These are phyloP conservation scores for Polymixis lichenea DNA, from an alignment of 2,888 invertebrate genomes.

Conservation along the genomic window DNA sequence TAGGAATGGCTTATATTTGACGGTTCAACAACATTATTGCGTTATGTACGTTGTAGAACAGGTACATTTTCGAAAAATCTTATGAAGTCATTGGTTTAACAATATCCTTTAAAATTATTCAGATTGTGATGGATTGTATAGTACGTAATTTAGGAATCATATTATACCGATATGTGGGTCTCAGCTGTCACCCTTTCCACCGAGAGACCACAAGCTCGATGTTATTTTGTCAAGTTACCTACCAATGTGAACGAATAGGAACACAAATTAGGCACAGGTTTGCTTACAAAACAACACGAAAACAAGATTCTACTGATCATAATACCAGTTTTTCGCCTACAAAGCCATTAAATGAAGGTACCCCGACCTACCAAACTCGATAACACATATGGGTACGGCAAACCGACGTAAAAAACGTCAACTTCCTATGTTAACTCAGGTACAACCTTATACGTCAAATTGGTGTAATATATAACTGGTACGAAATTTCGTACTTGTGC, in stretches of 20 bases:
- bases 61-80: no score
- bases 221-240: not conserved
- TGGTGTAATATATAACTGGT: conserved; percentile 19
- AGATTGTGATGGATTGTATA: no score
- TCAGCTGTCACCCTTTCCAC: no score
- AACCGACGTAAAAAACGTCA: not conserved
- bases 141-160: not conserved
- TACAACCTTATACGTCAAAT: conserved; percentile 5
- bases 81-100: no score
- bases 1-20: no score
- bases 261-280: conserved; percentile 6
- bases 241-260: not conserved
- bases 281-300: conserved; percentile 30
- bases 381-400: conserved; percentile 8
- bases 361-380: not conserved
- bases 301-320: not conserved
- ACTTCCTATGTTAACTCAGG: conserved; percentile 21
- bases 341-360: not conserved
- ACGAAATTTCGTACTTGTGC: conserved; percentile 16
- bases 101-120: no score
- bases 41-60: no score
- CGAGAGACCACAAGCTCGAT: not conserved
- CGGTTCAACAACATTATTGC: no score
- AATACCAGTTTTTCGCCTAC: conserved; percentile 8
- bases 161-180: not conserved